Base-by-base conservation (phyloP, 2,113 vertebrate genomes). In the Notothenia coriiceps region DNA sequence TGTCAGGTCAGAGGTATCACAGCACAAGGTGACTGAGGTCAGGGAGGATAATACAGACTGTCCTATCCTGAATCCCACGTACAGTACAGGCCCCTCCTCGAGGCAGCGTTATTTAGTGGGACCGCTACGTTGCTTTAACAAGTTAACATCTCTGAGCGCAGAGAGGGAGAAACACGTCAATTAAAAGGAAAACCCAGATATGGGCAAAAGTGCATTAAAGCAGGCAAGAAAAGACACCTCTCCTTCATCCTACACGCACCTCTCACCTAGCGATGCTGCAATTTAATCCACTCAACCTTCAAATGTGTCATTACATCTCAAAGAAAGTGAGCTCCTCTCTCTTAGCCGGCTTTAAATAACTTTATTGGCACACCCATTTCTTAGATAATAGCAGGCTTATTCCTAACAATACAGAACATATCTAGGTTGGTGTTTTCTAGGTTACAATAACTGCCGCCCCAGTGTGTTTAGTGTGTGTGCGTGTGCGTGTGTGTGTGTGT, bases 1-100 rank as follows among this genome's bases (percentile, higher is more conserved):
- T 33, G 73, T 89, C 87, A 76, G 83, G 74, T 86, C 83, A 72
- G 56, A 87, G 87, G 52, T 67, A 77, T 88, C 82, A 77, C 60
- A 78, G 77, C 18, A 83, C 79, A 82, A 90, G 88, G 85, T 87
- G 83, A 89, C 80, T 66, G 14, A 56, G 68, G 57, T 60, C 43
- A 70, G 73, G 57, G 25, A 67, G 43, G 56, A 52, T 51, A 56
- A 54, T 70, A 60, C 66, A 22, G 50, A 51, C 66, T 8, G 33
- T 73, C 70, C 44, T 22, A 22, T 70, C 54, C 56, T 47, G 33
- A 46, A 71, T 60, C 35, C 43, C 46, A 71, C 47, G 69, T 20
- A 33, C 22, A 40, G 35, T 6, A 14, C 22, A 43, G 35, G 20
- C 29, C 60, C 17, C 22, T 66, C 64, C 33, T 62, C 71, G 56